Base-by-base conservation (phyloP, 2,888 invertebrate genomes). In the Spodoptera littoralis region DNA sequence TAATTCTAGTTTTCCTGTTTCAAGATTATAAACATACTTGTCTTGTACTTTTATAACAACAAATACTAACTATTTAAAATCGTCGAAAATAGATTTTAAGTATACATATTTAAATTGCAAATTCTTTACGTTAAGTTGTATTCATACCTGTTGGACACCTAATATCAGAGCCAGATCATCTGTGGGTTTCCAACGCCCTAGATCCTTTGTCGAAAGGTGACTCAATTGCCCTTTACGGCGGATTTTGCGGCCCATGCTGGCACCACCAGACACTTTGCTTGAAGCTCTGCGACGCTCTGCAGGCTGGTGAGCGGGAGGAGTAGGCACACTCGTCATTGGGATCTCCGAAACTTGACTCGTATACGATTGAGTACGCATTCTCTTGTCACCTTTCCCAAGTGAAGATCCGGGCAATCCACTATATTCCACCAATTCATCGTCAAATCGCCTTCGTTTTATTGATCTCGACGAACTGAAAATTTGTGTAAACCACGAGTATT, bases 121-220 rank as follows among this genome's bases (percentile, higher is more conserved):
- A 24, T 11, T 1, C 11, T 27, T 27, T 4, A 18, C 0, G 18
- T 1, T 22, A 9, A 18, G 22, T 46, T 12, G 27, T 27, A 43
- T 41, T 11, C 27, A 70, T 73, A 97, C 97, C 95, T 98, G 99
- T 84, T 98, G 98, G 4, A 99, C 98, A 65, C 98, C 99, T 71
- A 98, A 96, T 69, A 99, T 98, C 1, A 99, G 95, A 0, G 98
- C 97, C 36, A 99, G 94, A 94, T 99, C 99, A 95, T 99, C 99
- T 24, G 98, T 97, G 1, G 99, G 99, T 87, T 99, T 99, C 99
- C 99, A 99, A 59, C 98, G 95, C 0, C 99, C 99, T 50, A 98
- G 94, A 91, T 98, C 98, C 92, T 98, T 97, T 2, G 97, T 97
- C 5, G 97, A 96, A 75, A 97, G 90, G 57, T 96, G 96, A 85